Percentiles rank a stretch among this genome's conserved stretches.
Conservation (phyloP, 2,797 vertebrate genomes). For the Limnodromus scolopaceus region DNA sequence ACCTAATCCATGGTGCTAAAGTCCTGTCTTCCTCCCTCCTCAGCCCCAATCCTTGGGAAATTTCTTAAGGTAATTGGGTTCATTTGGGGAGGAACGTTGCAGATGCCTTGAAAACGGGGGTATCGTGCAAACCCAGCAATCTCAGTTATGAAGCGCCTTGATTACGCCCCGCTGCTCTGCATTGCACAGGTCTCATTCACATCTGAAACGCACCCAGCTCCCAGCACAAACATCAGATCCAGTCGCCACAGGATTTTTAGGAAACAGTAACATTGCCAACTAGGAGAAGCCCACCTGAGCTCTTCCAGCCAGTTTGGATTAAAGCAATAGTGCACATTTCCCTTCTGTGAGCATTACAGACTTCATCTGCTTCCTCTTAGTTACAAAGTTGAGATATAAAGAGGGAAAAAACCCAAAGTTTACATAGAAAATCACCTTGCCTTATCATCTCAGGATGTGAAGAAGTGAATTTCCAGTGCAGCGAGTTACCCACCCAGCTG, state of each 20-base stretch:
- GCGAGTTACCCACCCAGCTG: neutral
- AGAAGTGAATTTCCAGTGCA: neutral
- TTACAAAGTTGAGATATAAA: neutral
- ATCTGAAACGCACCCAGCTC: neutral
- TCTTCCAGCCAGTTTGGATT: neutral
- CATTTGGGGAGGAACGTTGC: neutral
- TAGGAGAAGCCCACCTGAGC: neutral
- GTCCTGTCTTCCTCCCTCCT: neutral
- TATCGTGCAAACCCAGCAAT: neutral
- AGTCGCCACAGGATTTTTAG: neutral
- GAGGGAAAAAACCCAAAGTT: neutral
- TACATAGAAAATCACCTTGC: neutral
- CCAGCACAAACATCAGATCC: neutral
- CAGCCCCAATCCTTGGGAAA: neutral
- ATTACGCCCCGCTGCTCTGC: neutral
- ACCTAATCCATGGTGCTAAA: neutral
- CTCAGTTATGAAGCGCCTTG: neutral
- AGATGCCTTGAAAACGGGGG: neutral
- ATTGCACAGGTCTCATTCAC: neutral
- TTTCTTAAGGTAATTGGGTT: neutral
- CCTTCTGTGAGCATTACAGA: neutral
- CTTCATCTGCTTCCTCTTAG: neutral
- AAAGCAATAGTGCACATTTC: neutral
- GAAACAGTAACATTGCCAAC: neutral
- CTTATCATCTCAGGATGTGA: neutral